Evolutionary conservation across 1,140 invertebrate species (phyloP).

Genomic region (Mya arenaria): DNA sequence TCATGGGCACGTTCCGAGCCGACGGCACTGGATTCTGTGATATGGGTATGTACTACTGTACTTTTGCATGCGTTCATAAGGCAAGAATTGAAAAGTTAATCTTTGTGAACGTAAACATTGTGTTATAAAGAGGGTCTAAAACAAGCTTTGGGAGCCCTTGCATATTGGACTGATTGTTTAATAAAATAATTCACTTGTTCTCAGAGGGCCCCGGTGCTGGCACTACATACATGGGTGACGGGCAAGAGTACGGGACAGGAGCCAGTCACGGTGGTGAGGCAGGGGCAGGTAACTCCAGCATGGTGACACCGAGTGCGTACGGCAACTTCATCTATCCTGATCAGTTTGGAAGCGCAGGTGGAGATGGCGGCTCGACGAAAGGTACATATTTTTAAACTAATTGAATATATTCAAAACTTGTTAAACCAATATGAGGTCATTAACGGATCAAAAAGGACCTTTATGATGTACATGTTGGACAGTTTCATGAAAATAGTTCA

Average conservation of each 20-base stretch:
- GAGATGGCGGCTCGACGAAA: conserved; percentile 45
- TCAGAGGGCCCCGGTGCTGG: conserved; percentile 65
- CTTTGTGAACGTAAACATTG: too few relatives aligned
- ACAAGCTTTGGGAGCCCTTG: too few relatives aligned
- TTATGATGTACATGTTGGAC: too few relatives aligned
- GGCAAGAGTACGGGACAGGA: conserved; percentile 63
- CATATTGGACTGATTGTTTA: too few relatives aligned
- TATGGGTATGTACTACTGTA: conserved; percentile 58
- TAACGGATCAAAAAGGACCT: too few relatives aligned
- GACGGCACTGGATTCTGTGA: conserved; percentile 63
- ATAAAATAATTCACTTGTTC: conserved; percentile 13
- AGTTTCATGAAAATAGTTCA: too few relatives aligned
- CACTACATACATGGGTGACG: conserved; percentile 43
- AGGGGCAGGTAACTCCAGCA: conserved; percentile 55
- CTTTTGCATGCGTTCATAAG: too few relatives aligned
- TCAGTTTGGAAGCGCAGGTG: conserved; percentile 72
- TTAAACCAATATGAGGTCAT: too few relatives aligned
- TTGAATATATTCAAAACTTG: too few relatives aligned
- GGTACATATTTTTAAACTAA: conserved; percentile 17
- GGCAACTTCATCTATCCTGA: conserved; percentile 67
- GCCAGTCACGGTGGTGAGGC: conserved; percentile 74
- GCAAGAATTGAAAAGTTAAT: too few relatives aligned
- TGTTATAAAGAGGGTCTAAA: too few relatives aligned
- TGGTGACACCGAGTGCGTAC: conserved; percentile 60
- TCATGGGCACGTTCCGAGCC: conserved; percentile 65